Evolutionary conservation across 2,888 invertebrate genomes (phyloP).

Genomic region (Diarsia brunnea): DNA sequence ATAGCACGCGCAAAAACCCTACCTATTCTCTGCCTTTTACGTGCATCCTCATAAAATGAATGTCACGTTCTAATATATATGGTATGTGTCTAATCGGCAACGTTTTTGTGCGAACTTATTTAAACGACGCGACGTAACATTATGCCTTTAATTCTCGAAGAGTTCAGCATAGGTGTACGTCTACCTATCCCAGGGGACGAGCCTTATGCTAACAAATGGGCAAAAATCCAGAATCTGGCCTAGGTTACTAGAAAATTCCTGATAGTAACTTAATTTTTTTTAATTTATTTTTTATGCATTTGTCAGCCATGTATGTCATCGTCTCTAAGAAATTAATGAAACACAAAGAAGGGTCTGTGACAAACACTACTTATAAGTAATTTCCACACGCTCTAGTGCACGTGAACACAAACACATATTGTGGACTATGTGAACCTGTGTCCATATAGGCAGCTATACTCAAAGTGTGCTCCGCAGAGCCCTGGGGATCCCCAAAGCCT

Average conservation of each 20-base stretch:
- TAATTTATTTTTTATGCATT: neutral
- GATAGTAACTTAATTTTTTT: neutral
- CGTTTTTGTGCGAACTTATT: constrained; percentile 17
- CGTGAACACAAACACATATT: constrained; percentile 25
- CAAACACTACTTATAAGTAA: constrained; percentile 27
- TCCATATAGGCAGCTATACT: neutral
- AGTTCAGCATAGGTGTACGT: neutral
- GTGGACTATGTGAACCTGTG: constrained; percentile 14
- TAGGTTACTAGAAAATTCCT: neutral
- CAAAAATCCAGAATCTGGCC: neutral
- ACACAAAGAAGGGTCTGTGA: constrained; percentile 29
- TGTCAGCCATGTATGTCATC: neutral
- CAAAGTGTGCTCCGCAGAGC: too few relatives aligned
- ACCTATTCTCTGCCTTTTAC: constrained; percentile 34
- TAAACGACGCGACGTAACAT: neutral
- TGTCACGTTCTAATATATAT: constrained; percentile 30
- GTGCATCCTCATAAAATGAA: constrained; percentile 26
- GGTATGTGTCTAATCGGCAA: constrained; percentile 13
- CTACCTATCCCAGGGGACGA: neutral
- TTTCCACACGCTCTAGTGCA: constrained; percentile 26
- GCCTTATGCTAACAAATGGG: neutral
- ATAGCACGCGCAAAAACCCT: constrained; percentile 23
- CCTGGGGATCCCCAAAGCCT: too few relatives aligned
- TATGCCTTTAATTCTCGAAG: neutral
- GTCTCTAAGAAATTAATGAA: constrained; percentile 10